Percentiles rank a stretch among this genome's conserved stretches.
Evolutionary conservation across 2,888 invertebrate genomes (phyloP).

Genomic region (Phaonia tiefii): DNA sequence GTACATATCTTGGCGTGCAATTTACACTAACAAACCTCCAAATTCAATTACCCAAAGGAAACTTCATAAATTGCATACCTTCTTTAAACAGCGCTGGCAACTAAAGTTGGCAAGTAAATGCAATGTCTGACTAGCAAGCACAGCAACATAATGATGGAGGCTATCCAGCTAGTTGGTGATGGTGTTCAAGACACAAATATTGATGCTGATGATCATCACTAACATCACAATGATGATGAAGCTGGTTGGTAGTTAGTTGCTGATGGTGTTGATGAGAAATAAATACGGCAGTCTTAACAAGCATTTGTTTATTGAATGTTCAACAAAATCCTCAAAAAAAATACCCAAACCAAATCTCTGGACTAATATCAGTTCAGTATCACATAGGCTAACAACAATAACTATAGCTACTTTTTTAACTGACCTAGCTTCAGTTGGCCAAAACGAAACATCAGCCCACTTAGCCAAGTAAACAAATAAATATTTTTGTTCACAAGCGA

Average conservation of each 20-base stretch:
- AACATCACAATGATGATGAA: not conserved
- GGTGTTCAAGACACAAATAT: not conserved
- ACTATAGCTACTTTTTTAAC: not conserved
- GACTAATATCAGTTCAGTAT: constrained; percentile 25
- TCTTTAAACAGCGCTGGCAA: not conserved
- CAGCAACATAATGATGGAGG: constrained; percentile 43
- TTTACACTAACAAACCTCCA: constrained; percentile 65
- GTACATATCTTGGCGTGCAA: constrained; percentile 31
- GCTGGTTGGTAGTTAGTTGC: constrained; percentile 17
- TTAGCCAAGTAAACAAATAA: constrained; percentile 60
- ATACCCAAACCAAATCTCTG: constrained; percentile 11
- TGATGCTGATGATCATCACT: constrained; percentile 14
- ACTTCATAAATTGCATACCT: constrained; percentile 54
- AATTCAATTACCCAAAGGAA: constrained; percentile 65
- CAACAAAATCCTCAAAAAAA: constrained; percentile 19
- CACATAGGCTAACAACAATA: not conserved
- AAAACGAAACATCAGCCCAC: constrained; percentile 28
- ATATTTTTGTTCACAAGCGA: constrained; percentile 23
- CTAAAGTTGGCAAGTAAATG: constrained; percentile 22
- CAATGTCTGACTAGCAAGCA: constrained; percentile 18
- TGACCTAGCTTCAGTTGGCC: not conserved
- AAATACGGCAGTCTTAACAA: constrained; percentile 65
- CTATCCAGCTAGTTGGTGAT: constrained; percentile 14
- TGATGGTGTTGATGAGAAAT: constrained; percentile 65
- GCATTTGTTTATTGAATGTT: constrained; percentile 55